Conservation (phyloP, 92 coral and sea anemone species). For the Plumapathes pennacea region DNA sequence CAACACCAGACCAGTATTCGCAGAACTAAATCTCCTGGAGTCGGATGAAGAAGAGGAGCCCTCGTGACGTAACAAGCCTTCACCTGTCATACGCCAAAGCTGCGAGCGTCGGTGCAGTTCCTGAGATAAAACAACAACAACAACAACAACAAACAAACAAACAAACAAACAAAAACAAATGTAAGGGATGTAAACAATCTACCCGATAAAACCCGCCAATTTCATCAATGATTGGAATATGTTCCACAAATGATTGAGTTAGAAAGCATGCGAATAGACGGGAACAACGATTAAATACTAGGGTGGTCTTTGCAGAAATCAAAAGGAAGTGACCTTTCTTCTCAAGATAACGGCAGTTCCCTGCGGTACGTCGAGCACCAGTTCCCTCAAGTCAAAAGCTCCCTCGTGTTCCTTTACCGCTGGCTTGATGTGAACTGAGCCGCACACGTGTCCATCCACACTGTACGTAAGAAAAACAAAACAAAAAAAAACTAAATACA, state of each 20-base stretch:
- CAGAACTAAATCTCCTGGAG: slow-evolving; percentile 89
- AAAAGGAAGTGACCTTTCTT: slow-evolving; percentile 62
- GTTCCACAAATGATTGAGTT: too few species aligned
- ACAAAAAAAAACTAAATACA: neutral
- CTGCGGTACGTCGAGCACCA: slow-evolving; percentile 95
- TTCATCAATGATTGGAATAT: too few species aligned
- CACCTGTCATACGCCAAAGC: slow-evolving; percentile 97
- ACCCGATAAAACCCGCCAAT: too few species aligned
- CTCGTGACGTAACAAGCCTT: slow-evolving; percentile 83
- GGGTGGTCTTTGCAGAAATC: too few species aligned
- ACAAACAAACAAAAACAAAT: too few species aligned
- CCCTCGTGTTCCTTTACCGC: slow-evolving; percentile 31
- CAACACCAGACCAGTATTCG: slow-evolving; percentile 82
- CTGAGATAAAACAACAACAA: slow-evolving; percentile 12
- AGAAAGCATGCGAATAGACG: too few species aligned
- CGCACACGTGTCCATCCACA: slow-evolving; percentile 69
- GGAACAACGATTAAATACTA: too few species aligned
- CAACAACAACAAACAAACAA: neutral
- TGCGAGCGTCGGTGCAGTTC: slow-evolving; percentile 95
- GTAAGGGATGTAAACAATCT: too few species aligned
- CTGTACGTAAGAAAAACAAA: slow-evolving; percentile 31
- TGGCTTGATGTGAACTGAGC: slow-evolving; percentile 71
- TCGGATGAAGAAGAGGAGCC: slow-evolving; percentile 90
- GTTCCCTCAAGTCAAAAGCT: slow-evolving; percentile 65
- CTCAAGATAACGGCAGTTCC: slow-evolving; percentile 92